Base-by-base conservation (phyloP, 2,888 invertebrate genomes). In the Drosophila yooni region DNA sequence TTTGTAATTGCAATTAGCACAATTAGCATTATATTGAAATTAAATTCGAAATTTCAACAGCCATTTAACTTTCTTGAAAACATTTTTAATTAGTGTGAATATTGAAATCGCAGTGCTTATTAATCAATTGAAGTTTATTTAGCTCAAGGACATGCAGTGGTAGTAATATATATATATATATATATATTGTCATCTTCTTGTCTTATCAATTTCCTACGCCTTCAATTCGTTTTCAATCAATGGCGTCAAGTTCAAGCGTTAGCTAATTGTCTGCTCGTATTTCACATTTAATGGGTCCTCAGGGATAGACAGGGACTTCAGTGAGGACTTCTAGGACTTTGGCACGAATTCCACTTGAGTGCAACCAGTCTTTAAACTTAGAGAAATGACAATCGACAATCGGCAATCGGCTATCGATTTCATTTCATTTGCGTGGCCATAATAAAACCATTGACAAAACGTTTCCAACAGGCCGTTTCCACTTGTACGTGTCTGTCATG, bases 371-470 rank as follows among this genome's bases (percentile, higher is more conserved):
- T 66, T 76, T 57, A 82, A 66, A 62, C 40, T 64, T 68, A 64
- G 67, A 29, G 40, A 56, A 72, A 59, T 66, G 43, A 62, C 74
- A 78, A 73, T 78, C 73, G 78, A 43, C 43, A 50, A 48, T 48
- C 27, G 53, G 53, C 60, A 64, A 76, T 79, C 62, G 80, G 62
- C 70, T 85, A 88, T 89, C 81, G 86, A 90, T 86, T 88, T 70
- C 81, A 81, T 64, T 68, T 61, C 66, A 77, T 69, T 70, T 69
- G 51, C 66, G 67, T 67, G 69, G 68, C 61, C 59, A 76, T 88
- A 87, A 90, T 90, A 87, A 88, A 90, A 88, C 76, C 77, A 88
- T 90, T 88, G 76, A 70, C 70, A 70, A 60, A 76, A 76, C 79
- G 77, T 76, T 89, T 80, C 64, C 81, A 83, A 74, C 79, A 81